Evolutionary conservation across 2,113 vertebrate genomes (phyloP).

Genomic region (Syrmaticus mikado): DNA sequence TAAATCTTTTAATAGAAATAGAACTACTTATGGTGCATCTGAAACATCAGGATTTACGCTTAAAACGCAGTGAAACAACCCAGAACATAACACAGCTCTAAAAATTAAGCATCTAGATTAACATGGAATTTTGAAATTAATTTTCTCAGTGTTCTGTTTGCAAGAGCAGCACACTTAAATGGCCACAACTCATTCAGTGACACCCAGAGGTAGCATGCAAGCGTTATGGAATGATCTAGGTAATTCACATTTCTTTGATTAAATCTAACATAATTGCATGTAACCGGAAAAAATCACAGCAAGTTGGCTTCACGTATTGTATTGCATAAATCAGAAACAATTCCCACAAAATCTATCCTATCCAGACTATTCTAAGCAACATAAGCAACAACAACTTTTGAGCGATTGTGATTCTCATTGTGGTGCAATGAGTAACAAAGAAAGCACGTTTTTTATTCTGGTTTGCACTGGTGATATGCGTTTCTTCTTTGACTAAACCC

Average conservation of each 20-base stretch:
- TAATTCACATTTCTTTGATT: slow-evolving; percentile 69
- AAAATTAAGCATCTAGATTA: slow-evolving; percentile 12
- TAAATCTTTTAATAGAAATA: not conserved
- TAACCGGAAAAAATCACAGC: slow-evolving; percentile 53
- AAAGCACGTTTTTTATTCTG: slow-evolving; percentile 62
- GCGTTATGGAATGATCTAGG: not conserved
- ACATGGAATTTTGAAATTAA: slow-evolving; percentile 7
- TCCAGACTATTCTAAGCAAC: slow-evolving; percentile 76
- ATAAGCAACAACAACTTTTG: slow-evolving; percentile 75
- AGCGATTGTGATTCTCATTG: slow-evolving; percentile 63
- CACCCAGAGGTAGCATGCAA: slow-evolving; percentile 30
- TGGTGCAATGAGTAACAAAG: slow-evolving; percentile 70
- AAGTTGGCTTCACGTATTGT: slow-evolving; percentile 28
- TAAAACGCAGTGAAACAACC: not conserved
- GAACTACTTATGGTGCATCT: not conserved
- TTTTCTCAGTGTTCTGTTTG: slow-evolving; percentile 34
- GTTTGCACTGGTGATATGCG: slow-evolving; percentile 49
- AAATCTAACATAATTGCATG: slow-evolving; percentile 61
- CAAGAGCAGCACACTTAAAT: not conserved
- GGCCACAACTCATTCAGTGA: not conserved
- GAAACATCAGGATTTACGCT: not conserved
- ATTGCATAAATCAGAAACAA: slow-evolving; percentile 61
- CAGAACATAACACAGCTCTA: not conserved
- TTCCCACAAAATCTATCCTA: slow-evolving; percentile 70
- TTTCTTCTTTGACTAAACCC: slow-evolving; percentile 69